Evolutionary conservation across 2,888 invertebrate species (phyloP), one percentile per base, ranked within the genome.

Genomic region (Maniola hyperantus): DNA sequence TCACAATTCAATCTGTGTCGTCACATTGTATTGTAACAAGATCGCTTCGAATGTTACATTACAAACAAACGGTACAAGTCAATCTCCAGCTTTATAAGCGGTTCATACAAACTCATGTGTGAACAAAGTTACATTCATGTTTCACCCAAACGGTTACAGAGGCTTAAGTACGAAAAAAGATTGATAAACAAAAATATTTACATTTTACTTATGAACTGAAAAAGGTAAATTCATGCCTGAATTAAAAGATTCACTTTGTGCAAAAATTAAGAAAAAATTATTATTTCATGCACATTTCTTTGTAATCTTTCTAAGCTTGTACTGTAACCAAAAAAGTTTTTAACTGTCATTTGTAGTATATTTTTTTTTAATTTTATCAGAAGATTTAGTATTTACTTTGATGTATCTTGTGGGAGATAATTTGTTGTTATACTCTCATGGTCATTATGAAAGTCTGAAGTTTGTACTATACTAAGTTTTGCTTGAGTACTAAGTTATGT

Each of bases 361-460:
- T 77, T 76, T 74, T 71, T 81, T 79, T 39, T 81, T 26, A 26
- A 83, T 83, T 83, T 84, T 86, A 84, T 83, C 83, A 79, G 83
- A 83, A 83, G 81, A 20, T 61, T 20, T 84, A 82, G 79, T 82
- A 77, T 79, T 82, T 79, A 80, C 74, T 81, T 83, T 84, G 76
- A 81, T 75, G 75, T 82, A 77, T 71, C 73, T 78, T 76, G 74
- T 72, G 72, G 70, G 72, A 73, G 73, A n/a, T 51, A 34, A 46
- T 71, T 74, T 69, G 64, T 71, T 73, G 71, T 71, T 65, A 71
- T 58, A 76, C 71, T 72, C 70, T 79, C 76, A 72, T 73, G 72
- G 72, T 79, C 76, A 72, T 73, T 72, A 72, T 74, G 76, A 77
- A 87, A 87, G 89, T 88, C 87, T 89, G 89, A 89, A 84, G 85